These are phyloP conservation scores for Equus quagga DNA, from an alignment of 2,113 vertebrate species.

Conservation along the genomic window DNA sequence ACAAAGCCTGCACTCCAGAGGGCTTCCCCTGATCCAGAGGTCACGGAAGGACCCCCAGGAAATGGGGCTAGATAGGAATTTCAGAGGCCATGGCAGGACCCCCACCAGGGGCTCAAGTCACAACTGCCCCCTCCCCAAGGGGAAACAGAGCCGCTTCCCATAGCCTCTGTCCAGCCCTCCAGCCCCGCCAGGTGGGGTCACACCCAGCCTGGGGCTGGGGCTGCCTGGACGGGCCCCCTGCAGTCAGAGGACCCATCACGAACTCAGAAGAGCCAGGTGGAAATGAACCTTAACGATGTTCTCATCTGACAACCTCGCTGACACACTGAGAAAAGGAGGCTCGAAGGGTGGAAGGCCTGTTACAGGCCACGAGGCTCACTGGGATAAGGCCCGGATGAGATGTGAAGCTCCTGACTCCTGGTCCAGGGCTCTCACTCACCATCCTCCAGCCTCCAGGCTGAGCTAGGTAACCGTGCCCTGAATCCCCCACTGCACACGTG, in stretches of 20 bases:
- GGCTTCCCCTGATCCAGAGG: background rate
- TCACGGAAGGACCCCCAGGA: background rate
- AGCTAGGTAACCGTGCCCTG: background rate
- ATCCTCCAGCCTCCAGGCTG: background rate
- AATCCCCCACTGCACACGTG: rapidly evolving
- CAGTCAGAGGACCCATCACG: background rate
- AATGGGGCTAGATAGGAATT: background rate
- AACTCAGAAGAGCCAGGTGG: background rate
- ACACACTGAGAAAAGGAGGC: background rate
- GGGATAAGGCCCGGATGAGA: background rate
- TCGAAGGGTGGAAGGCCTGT: background rate
- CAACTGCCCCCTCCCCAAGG: background rate
- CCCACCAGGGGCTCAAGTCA: background rate
- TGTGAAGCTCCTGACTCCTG: background rate
- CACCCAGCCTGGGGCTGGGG: no score
- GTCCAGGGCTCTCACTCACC: background rate
- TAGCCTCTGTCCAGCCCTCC: background rate
- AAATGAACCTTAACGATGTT: background rate
- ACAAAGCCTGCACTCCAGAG: background rate
- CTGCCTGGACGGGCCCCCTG: background rate
- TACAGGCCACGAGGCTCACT: background rate
- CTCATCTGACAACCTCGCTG: background rate
- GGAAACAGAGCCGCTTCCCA: background rate
- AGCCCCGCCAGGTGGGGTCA: no score
- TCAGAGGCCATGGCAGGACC: background rate